Evolutionary conservation across 2,888 invertebrate species (phyloP).

Genomic region (Melitaea athalia): DNA sequence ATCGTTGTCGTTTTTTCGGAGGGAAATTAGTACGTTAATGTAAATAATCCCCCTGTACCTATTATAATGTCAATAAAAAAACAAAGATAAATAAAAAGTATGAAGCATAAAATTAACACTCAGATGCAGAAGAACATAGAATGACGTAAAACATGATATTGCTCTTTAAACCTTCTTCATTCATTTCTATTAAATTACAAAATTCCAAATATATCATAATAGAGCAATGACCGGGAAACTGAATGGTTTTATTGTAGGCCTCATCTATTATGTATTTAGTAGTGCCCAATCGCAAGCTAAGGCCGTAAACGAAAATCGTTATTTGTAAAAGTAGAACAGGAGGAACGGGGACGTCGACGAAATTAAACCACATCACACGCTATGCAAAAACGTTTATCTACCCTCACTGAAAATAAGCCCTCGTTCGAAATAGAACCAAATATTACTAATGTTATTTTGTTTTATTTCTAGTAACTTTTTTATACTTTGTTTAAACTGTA

Average conservation of each 20-base stretch:
- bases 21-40: too few relatives aligned
- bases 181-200: constrained; percentile 35
- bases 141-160: constrained; percentile 22
- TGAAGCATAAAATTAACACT: neutral
- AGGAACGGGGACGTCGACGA: constrained; percentile 46
- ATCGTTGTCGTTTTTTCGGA: too few relatives aligned
- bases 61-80: too few relatives aligned
- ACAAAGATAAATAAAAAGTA: neutral
- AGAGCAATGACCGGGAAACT: constrained; percentile 64
- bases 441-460: neutral
- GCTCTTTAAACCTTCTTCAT: constrained; percentile 26
- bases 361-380: constrained; percentile 38
- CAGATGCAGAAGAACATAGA: constrained; percentile 2
- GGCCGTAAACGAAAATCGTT: constrained; percentile 73
- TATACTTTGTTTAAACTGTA: too few relatives aligned
- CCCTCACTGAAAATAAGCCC: constrained; percentile 12
- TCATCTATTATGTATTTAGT: constrained; percentile 75
- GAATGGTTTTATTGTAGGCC: constrained; percentile 73
- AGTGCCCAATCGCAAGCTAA: constrained; percentile 60
- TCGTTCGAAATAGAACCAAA: constrained; percentile 1
- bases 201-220: constrained; percentile 66
- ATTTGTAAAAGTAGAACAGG: constrained; percentile 52
- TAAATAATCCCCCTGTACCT: too few relatives aligned
- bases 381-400: constrained; percentile 32
- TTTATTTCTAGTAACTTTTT: too few relatives aligned